Percentiles rank a stretch among this genome's conserved stretches.
phyloP scores from a whole-genome alignment of 2,797 vertebrate species.

The Coracias cyanogaster region DNA sequence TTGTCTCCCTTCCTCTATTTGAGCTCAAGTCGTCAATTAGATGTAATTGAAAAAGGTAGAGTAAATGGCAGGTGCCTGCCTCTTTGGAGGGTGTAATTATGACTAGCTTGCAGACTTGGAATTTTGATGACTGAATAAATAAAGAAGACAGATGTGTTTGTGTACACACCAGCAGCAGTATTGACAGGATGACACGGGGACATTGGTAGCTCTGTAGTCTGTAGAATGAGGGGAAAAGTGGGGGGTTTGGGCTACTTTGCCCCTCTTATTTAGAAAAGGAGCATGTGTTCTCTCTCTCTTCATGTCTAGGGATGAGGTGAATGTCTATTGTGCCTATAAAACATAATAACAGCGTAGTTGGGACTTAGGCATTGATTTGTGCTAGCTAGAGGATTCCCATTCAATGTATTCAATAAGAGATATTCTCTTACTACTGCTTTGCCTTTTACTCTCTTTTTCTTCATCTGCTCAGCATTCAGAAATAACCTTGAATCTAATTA shows the following conservation, averaged over 20 bases:
- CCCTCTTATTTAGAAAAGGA: not conserved
- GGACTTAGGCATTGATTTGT: not conserved
- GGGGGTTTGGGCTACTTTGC: not conserved
- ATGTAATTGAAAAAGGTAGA: constrained; percentile 55
- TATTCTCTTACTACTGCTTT: not conserved
- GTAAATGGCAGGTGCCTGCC: constrained; percentile 61
- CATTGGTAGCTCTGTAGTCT: not conserved
- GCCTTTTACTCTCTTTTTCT: not conserved
- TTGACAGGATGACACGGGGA: not conserved
- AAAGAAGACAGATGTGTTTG: constrained; percentile 35
- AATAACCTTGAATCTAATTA: not conserved
- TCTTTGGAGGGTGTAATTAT: constrained; percentile 55
- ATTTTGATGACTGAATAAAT: constrained; percentile 67
- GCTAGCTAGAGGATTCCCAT: not conserved
- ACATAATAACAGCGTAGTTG: not conserved
- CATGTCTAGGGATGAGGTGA: not conserved
- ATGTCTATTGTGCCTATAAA: not conserved
- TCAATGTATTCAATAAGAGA: not conserved
- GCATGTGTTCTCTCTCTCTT: not conserved
- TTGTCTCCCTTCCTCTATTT: constrained; percentile 61
- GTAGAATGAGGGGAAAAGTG: not conserved
- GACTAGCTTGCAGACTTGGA: constrained; percentile 52
- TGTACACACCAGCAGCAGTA: not conserved
- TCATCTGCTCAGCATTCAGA: not conserved
- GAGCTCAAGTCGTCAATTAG: constrained; percentile 56